Conservation (phyloP, 92 coral and sea anemone species). For the Bergia sp. region DNA sequence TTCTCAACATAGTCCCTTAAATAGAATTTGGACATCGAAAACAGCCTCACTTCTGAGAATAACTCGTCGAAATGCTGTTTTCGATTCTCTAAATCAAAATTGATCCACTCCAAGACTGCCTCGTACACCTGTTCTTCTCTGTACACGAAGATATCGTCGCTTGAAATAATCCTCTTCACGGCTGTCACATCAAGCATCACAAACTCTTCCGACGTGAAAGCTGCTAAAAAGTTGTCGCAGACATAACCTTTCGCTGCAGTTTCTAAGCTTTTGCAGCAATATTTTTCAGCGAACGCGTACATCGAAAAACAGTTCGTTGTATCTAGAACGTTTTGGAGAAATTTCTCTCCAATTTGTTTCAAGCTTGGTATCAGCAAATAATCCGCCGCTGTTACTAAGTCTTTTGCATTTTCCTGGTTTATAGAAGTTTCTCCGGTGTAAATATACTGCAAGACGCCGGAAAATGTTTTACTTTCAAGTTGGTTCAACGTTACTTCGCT, state of each 20-base stretch:
- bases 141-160: slow-evolving; percentile 59
- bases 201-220: slow-evolving; percentile 57
- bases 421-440: slow-evolving; percentile 64
- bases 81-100: slow-evolving; percentile 62
- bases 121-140: slow-evolving; percentile 75
- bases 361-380: slow-evolving; percentile 62
- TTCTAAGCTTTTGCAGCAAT: slow-evolving; percentile 54
- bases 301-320: slow-evolving; percentile 55
- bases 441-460: slow-evolving; percentile 53
- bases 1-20: slow-evolving; percentile 48
- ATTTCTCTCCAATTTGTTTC: slow-evolving; percentile 47
- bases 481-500: slow-evolving; percentile 44
- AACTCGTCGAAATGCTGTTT: slow-evolving; percentile 52
- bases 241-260: slow-evolving; percentile 45
- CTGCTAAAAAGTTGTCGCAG: slow-evolving; percentile 51
- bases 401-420: slow-evolving; percentile 63
- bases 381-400: slow-evolving; percentile 63
- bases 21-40: slow-evolving; percentile 64
- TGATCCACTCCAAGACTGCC: slow-evolving; percentile 70
- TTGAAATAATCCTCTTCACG: slow-evolving; percentile 48
- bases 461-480: slow-evolving; percentile 43
- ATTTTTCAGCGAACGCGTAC: slow-evolving; percentile 54
- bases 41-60: slow-evolving; percentile 62
- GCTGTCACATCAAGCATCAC: slow-evolving; percentile 33
- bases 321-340: slow-evolving; percentile 44